Base-by-base conservation (phyloP, 2,113 vertebrate species). In the Chlamydotis undulata region DNA sequence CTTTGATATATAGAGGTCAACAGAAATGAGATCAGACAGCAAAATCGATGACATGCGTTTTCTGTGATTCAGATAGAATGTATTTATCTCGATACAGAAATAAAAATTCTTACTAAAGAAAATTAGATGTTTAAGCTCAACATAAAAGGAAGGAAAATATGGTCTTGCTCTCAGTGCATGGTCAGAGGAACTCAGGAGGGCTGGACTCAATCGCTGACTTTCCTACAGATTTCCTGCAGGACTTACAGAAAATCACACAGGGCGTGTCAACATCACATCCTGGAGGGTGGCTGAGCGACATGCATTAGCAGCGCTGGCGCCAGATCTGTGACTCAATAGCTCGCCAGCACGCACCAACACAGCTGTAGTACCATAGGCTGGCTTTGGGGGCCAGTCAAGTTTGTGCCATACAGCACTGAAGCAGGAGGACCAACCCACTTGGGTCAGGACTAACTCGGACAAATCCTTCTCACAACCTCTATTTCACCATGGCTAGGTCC, bases 281-380 rank as follows among this genome's bases (percentile, higher is more conserved):
- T 31, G 25, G 43, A n/a, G 21, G 22, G 43, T 35, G 31, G 22
- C 31, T 0, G 14, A 41, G 29, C 0, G 3, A 11, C 4, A 1
- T 14, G 12, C 1, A 2, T 56, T 23, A 56, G 35, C 52, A 55
- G 52, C 0, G 1, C 52, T 65, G 35, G 23, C 1, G 0, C 59
- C 53, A 43, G 26, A 31, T 19, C 47, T 61, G 35, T 23, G 59
- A 50, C 35, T 6, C 0, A 0, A 10, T 31, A 63, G n/a, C 59
- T 81, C 5, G 0, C n/a, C 33, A 47, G 29, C 18, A 35, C n/a
- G 14, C 1, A 1, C 35, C 41, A n/a, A 19, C 26, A 37, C n/a
- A 87, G 10, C 41, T 52, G 43, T 26, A 79, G 28, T 35, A 41
- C 41, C 41, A 47, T 0, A 2, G 47, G 8, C 56, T 60, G 26